These are phyloP conservation scores for Vombatus ursinus DNA, from an alignment of 2,113 vertebrate species.

Conservation along the genomic window DNA sequence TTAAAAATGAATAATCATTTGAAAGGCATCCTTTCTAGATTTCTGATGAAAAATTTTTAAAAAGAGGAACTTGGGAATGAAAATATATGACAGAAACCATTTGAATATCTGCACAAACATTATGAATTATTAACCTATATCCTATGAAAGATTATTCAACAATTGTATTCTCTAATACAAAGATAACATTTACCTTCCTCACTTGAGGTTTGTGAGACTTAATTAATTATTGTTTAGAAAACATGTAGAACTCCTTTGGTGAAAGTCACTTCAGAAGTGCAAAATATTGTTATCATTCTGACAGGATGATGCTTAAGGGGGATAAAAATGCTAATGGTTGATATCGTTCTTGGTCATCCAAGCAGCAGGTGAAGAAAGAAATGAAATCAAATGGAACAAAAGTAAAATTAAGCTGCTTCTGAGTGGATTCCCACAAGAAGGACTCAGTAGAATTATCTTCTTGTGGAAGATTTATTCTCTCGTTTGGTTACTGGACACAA, in stretches of 20 bases:
- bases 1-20: conserved; percentile 1
- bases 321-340: background rate
- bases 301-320: background rate
- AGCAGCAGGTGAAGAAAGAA: background rate
- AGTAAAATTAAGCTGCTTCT: conserved; percentile 14
- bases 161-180: conserved; percentile 51
- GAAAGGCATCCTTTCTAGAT: background rate
- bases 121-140: background rate
- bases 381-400: conserved; percentile 33
- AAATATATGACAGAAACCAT: background rate
- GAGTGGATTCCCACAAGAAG: conserved; percentile 5
- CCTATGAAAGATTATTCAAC: background rate
- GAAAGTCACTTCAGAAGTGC: background rate
- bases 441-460: background rate
- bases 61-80: background rate
- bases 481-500: conserved; percentile 3
- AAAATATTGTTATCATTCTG: background rate
- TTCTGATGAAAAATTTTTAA: background rate
- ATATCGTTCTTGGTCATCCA: background rate
- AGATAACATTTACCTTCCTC: background rate
- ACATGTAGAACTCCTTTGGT: background rate
- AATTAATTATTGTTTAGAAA: conserved; percentile 14
- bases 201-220: background rate
- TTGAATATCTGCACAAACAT: conserved; percentile 9
- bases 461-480: background rate